Conservation (phyloP, 2,797 vertebrate species). For the Pseudocheirus occidentalis region DNA sequence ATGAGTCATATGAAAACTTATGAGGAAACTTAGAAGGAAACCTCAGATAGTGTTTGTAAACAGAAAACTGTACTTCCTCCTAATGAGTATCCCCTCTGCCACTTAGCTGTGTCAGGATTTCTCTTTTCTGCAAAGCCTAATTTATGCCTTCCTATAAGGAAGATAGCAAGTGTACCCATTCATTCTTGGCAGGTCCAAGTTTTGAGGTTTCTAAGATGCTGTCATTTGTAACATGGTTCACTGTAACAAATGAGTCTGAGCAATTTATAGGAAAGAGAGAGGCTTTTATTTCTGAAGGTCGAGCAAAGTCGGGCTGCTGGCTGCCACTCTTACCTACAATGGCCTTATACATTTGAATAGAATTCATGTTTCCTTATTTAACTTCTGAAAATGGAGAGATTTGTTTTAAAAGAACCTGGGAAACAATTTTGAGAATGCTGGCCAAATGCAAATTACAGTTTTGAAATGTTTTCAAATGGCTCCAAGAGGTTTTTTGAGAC, state of each 20-base stretch:
- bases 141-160: background rate
- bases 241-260: background rate
- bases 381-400: background rate
- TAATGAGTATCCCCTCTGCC: background rate
- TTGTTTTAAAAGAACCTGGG: background rate
- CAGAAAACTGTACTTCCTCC: constrained; percentile 40
- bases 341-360: background rate
- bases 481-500: constrained; percentile 3
- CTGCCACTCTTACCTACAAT: background rate
- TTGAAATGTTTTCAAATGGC: constrained; percentile 11
- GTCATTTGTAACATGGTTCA: background rate
- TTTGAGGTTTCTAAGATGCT: background rate
- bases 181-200: background rate
- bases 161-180: background rate
- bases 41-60: constrained; percentile 67
- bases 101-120: background rate
- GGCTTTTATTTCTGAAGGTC: background rate
- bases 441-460: background rate
- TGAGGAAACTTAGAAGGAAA: constrained; percentile 37
- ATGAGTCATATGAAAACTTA: constrained; percentile 66
- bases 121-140: background rate
- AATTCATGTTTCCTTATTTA: background rate
- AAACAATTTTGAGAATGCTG: constrained; percentile 7
- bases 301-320: background rate
- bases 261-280: background rate